phyloP scores from a whole-genome alignment of 2,113 vertebrate species.

The Polypterus bichir region DNA sequence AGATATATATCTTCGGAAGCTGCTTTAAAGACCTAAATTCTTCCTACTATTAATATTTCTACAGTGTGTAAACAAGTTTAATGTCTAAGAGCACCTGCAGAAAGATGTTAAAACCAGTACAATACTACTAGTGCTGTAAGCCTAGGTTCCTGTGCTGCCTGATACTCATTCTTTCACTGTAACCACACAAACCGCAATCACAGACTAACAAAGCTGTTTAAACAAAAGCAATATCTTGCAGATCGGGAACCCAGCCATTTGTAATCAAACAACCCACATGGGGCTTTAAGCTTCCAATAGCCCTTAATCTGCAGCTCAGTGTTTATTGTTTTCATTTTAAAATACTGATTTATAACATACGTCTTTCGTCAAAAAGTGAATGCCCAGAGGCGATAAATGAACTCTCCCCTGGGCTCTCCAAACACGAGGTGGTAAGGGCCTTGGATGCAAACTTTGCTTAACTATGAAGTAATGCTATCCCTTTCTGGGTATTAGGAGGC shows the following conservation, averaged over 20 bases:
- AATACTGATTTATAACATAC: constrained; percentile 1
- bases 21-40: too few relatives aligned
- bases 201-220: constrained; percentile 3
- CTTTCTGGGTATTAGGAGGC: constrained; percentile 26
- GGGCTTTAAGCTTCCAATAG: not conserved
- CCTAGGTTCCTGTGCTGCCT: not conserved
- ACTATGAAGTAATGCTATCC: constrained; percentile 30
- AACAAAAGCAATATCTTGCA: constrained; percentile 2
- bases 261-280: not conserved
- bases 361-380: constrained; percentile 1
- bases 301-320: not conserved
- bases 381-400: constrained; percentile 24
- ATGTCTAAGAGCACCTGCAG: too few relatives aligned
- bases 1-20: too few relatives aligned
- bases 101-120: too few relatives aligned
- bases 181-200: constrained; percentile 1
- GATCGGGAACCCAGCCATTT: constrained; percentile 1
- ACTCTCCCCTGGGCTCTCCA: constrained; percentile 25
- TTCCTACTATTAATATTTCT: too few relatives aligned
- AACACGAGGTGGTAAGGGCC: not conserved
- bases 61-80: too few relatives aligned
- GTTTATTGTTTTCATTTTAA: constrained; percentile 6
- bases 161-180: not conserved
- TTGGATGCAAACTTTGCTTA: constrained; percentile 7
- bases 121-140: too few relatives aligned